Percentiles rank a stretch among this genome's conserved stretches.
Conservation (phyloP, 2,888 invertebrate species). For the Eupithecia insigniata region DNA sequence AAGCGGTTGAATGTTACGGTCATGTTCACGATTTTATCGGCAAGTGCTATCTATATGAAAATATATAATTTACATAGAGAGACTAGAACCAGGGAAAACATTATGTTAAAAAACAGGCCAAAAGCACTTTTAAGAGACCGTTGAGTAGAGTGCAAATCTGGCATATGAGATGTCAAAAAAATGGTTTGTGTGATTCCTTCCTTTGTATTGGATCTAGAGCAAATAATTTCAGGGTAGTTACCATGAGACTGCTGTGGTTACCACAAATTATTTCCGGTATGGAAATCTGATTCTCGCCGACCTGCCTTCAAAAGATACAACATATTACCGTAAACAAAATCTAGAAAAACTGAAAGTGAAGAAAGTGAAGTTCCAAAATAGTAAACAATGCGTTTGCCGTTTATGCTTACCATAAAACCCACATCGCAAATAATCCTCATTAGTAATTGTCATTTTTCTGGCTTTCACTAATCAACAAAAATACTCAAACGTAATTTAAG, state of each 20-base stretch:
- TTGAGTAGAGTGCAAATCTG: neutral
- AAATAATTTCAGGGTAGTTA: neutral
- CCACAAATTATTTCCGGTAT: neutral
- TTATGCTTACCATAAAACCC: neutral
- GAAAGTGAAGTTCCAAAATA: slow-evolving; percentile 4
- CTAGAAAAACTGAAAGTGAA: slow-evolving; percentile 9
- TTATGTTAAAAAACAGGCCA: neutral
- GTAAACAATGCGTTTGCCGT: slow-evolving; percentile 8
- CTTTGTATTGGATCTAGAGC: neutral
- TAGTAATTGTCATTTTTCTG: neutral
- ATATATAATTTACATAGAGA: neutral
- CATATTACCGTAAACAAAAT: neutral
- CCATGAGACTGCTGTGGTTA: neutral
- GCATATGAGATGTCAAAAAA: too few relatives aligned
- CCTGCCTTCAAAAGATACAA: neutral
- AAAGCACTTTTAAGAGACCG: neutral
- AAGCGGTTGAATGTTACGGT: slow-evolving; percentile 68
- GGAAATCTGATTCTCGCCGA: neutral
- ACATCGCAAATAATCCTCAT: slow-evolving; percentile 8
- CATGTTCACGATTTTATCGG: slow-evolving; percentile 51
- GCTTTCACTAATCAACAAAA: slow-evolving; percentile 8
- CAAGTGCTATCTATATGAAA: slow-evolving; percentile 31
- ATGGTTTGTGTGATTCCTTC: too few relatives aligned
- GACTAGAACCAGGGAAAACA: slow-evolving; percentile 24
- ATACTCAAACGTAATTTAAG: neutral